These are phyloP conservation scores for Orycteropus afer DNA, from an alignment of 2,113 vertebrate genomes.

Conservation along the genomic window DNA sequence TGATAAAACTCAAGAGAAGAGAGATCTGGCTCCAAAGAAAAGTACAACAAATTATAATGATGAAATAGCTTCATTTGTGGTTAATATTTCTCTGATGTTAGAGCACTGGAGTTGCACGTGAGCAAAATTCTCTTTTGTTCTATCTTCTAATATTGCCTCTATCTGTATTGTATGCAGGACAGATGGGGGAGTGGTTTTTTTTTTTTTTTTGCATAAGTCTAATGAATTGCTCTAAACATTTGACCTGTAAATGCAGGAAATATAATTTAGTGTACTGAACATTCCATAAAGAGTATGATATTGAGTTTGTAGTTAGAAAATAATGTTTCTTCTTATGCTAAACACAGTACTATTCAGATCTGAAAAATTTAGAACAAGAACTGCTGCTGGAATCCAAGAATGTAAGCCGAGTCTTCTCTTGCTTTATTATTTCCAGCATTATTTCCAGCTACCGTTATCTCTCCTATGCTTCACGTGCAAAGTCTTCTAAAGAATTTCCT, in stretches of 20 bases:
- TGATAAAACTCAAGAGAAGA: conserved; percentile 31
- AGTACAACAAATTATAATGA: conserved; percentile 18
- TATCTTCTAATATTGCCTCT: background rate
- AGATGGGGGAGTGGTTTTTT: background rate
- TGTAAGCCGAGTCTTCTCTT: no score
- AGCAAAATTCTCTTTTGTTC: background rate
- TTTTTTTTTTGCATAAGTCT: background rate
- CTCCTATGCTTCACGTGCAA: no score
- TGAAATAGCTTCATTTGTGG: conserved; percentile 3
- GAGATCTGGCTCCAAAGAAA: background rate
- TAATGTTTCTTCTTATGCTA: background rate
- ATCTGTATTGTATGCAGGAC: background rate
- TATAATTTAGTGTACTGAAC: background rate
- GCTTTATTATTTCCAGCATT: no score
- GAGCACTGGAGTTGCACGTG: background rate
- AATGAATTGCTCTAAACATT: background rate
- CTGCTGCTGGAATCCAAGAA: background rate
- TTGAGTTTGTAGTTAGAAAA: background rate
- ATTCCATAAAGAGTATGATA: background rate
- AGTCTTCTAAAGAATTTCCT: no score
- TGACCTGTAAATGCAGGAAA: background rate
- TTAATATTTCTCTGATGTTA: background rate
- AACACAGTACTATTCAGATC: background rate
- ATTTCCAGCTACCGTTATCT: no score
- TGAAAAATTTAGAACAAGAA: background rate